phyloP scores from a whole-genome alignment of 2,797 vertebrate genomes.

The Myripristis murdjan region DNA sequence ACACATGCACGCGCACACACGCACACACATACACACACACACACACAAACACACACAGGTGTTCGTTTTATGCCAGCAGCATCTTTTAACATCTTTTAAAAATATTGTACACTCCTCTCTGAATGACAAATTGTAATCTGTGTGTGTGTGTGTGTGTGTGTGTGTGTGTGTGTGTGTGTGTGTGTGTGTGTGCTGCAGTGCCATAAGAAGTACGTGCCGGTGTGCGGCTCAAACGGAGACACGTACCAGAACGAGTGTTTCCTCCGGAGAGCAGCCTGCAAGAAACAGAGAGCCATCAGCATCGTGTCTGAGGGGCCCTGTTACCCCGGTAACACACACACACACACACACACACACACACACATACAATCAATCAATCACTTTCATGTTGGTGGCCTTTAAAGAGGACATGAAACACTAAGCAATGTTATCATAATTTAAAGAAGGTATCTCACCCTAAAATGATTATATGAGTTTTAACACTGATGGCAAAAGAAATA shows the following conservation, averaged over 20 bases:
- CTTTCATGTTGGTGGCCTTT: no score
- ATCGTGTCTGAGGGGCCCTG: slow-evolving; percentile 90
- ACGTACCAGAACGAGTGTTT: slow-evolving; percentile 98
- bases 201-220: slow-evolving; percentile 94
- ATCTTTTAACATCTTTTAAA: no score
- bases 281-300: slow-evolving; percentile 92
- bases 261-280: slow-evolving; percentile 94
- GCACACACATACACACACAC: slow-evolving; percentile 19
- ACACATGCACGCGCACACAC: neutral
- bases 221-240: slow-evolving; percentile 97
- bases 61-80: no score
- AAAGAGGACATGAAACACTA: no score
- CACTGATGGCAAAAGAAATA: no score
- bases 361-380: no score
- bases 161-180: slow-evolving; percentile 26
- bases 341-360: slow-evolving; percentile 5
- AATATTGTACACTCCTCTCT: no score
- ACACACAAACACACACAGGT: no score
- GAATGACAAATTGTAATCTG: no score
- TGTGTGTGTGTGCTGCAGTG: slow-evolving; percentile 84
- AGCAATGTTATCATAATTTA: no score
- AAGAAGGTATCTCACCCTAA: no score
- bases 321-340: slow-evolving; percentile 90
- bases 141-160: slow-evolving; percentile 1
- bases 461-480: no score